A percentile compares a stretch with the other conserved stretches of the same genome.
These are phyloP conservation scores for Acanthis flammea DNA, from an alignment of 2,797 vertebrate species.

Conservation along the genomic window DNA sequence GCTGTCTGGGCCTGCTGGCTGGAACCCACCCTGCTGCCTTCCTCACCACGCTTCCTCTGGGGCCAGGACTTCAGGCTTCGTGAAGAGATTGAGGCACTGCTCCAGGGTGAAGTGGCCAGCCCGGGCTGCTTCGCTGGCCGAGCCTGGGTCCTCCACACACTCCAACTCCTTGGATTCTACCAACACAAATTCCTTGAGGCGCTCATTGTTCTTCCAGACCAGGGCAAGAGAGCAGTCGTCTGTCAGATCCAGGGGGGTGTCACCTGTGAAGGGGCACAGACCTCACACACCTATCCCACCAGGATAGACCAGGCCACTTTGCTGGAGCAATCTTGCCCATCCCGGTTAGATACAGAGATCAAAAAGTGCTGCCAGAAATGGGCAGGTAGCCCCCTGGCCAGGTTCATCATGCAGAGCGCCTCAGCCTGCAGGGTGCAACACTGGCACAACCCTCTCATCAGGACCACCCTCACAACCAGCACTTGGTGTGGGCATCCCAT, in stretches of 20 bases:
- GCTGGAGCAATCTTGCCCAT: neutral
- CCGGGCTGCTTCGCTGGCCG: constrained; percentile 90
- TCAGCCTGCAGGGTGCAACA: accelerated
- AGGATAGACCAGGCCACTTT: neutral
- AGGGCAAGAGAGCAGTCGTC: constrained; percentile 89
- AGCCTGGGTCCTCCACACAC: constrained; percentile 90
- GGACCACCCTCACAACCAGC: neutral
- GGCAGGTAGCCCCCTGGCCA: neutral
- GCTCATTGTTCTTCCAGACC: constrained; percentile 98
- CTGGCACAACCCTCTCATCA: neutral
- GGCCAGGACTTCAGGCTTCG: constrained; percentile 94
- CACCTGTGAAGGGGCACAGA: constrained; percentile 75
- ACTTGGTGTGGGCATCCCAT: neutral
- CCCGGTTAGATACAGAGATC: accelerated
- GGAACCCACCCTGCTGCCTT: neutral
- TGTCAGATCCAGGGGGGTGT: constrained; percentile 81
- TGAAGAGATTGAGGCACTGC: constrained; percentile 98
- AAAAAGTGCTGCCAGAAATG: neutral
- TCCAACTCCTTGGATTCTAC: constrained; percentile 97
- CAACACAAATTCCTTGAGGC: constrained; percentile 92
- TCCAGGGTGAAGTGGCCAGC: constrained; percentile 98
- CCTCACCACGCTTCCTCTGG: constrained; percentile 97
- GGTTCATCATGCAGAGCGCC: neutral
- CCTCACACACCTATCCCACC: neutral
- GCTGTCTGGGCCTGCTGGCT: neutral